phyloP scores from a whole-genome alignment of 1,140 invertebrate species.

The Maconellicoccus hirsutus region DNA sequence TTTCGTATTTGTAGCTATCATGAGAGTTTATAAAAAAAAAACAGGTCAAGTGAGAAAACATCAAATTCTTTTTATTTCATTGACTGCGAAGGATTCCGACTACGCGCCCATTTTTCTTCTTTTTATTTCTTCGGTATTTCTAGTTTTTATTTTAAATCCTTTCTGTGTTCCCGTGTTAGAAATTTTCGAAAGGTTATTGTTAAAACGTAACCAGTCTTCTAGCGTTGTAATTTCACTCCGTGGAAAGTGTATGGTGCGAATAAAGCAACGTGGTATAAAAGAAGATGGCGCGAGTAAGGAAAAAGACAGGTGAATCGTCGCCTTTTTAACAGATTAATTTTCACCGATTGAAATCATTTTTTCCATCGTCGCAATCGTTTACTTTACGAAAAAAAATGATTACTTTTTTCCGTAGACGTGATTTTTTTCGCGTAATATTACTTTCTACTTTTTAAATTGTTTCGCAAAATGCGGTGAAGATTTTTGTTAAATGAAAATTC shows the following conservation, averaged over 20 bases:
- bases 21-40: not conserved
- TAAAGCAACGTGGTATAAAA: not conserved
- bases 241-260: no score
- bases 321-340: slow-evolving; percentile 10
- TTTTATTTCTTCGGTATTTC: not conserved
- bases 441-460: not conserved
- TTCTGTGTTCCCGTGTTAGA: not conserved
- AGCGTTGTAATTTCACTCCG: not conserved
- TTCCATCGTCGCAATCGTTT: no score
- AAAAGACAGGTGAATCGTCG: slow-evolving; percentile 3
- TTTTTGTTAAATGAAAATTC: not conserved
- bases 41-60: not conserved
- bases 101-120: not conserved
- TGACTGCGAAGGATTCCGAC: not conserved
- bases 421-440: not conserved
- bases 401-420: not conserved
- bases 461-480: not conserved
- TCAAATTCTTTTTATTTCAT: slow-evolving; percentile 10
- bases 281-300: not conserved
- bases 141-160: not conserved
- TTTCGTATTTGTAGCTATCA: no score
- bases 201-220: not conserved
- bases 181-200: slow-evolving; percentile 1
- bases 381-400: not conserved
- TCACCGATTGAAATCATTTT: not conserved